phyloP scores from a whole-genome alignment of 2,113 vertebrate species.

The Dasyornis broadbenti region DNA sequence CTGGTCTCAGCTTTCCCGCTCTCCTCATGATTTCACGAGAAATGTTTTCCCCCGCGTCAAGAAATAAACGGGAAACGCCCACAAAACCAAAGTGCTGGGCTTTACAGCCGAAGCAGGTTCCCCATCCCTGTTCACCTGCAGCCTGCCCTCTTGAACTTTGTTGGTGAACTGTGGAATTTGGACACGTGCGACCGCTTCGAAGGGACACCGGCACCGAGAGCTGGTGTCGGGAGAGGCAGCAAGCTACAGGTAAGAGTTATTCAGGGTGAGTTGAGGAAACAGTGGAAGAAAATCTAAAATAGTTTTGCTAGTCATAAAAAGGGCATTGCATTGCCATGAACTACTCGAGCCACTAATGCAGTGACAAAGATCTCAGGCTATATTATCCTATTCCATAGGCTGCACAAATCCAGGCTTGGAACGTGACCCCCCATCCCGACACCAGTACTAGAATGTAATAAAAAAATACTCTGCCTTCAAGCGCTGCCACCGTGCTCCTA shows the following conservation, averaged over 20 bases:
- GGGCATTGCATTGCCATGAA: background rate
- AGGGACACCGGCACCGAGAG: background rate
- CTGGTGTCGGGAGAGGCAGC: background rate
- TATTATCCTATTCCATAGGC: background rate
- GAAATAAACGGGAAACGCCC: background rate
- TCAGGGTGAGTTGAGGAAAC: background rate
- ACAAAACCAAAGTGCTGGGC: background rate
- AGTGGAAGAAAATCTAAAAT: background rate
- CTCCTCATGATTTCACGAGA: background rate
- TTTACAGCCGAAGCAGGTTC: background rate
- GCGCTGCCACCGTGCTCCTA: accelerated
- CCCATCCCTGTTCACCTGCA: background rate
- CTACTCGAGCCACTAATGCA: background rate
- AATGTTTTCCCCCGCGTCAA: accelerated
- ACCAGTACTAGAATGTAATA: background rate
- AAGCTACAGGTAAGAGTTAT: background rate
- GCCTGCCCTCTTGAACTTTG: background rate
- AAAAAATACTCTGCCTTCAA: background rate
- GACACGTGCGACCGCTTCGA: accelerated
- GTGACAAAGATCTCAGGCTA: background rate
- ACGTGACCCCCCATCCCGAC: accelerated
- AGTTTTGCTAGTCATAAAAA: background rate
- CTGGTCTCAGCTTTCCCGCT: background rate
- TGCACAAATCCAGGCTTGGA: background rate
- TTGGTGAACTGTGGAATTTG: background rate